phyloP scores from a whole-genome alignment of 2,888 invertebrate genomes.

The Meandrusa payeni region DNA sequence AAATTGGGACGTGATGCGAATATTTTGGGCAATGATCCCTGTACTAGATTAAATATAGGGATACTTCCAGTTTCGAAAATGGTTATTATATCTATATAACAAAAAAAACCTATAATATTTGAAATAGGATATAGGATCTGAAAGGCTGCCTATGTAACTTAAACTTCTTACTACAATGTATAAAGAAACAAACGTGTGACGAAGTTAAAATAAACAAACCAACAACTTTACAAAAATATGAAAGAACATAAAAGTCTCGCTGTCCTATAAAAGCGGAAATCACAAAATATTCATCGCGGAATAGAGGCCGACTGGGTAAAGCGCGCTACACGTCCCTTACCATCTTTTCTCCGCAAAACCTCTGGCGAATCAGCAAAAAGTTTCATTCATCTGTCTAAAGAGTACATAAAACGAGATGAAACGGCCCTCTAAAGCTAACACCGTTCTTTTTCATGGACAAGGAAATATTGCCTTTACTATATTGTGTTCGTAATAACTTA shows the following conservation, averaged over 20 bases:
- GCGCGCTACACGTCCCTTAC: constrained; percentile 19
- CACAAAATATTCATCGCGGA: constrained; percentile 38
- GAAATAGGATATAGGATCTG: too few species aligned
- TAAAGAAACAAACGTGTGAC: neutral
- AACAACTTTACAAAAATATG: constrained; percentile 27
- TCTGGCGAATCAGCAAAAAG: constrained; percentile 51
- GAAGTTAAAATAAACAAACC: constrained; percentile 8
- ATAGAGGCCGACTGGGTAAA: constrained; percentile 18
- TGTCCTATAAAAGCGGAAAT: constrained; percentile 39
- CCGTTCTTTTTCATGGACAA: constrained; percentile 24
- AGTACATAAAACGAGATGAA: constrained; percentile 54
- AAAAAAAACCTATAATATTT: too few species aligned
- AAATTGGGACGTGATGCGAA: too few species aligned
- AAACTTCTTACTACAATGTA: too few species aligned
- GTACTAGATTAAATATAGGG: too few species aligned
- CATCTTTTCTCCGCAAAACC: constrained; percentile 38
- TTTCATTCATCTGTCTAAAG: constrained; percentile 48
- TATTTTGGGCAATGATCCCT: too few species aligned
- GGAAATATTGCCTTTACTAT: constrained; percentile 24
- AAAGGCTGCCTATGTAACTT: too few species aligned
- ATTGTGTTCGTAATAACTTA: constrained; percentile 8
- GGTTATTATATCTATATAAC: too few species aligned
- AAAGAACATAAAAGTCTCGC: constrained; percentile 35
- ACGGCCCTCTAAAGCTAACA: constrained; percentile 39
- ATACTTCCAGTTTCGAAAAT: too few species aligned